Evolutionary conservation across 2,113 vertebrate species (phyloP).

Genomic region (Platysternon megacephalum): DNA sequence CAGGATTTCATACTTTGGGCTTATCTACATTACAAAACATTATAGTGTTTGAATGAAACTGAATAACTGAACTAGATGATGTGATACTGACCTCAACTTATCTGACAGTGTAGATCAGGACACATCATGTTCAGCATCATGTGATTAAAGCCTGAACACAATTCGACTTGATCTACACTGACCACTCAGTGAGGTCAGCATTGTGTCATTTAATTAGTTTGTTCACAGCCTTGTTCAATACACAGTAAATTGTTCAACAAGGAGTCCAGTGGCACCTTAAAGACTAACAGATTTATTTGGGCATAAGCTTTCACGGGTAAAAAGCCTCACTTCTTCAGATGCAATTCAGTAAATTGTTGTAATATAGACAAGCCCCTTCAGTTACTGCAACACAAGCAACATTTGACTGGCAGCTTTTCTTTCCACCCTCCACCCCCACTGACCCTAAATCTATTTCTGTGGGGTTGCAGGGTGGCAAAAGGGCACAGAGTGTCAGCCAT

Average conservation of each 20-base stretch:
- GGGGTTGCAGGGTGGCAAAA: background rate
- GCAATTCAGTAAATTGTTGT: background rate
- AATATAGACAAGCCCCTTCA: background rate
- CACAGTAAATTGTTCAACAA: background rate
- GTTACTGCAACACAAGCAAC: background rate
- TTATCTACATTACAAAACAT: background rate
- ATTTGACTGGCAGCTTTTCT: background rate
- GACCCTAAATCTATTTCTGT: background rate
- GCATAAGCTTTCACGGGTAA: too few relatives aligned
- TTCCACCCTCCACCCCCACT: background rate
- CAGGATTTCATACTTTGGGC: background rate
- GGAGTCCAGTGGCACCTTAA: too few relatives aligned
- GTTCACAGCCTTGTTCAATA: background rate
- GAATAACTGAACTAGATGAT: background rate
- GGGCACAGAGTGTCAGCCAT: background rate
- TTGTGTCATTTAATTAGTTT: background rate
- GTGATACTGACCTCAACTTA: background rate
- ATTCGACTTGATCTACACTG: background rate
- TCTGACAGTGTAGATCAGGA: background rate
- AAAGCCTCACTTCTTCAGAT: too few relatives aligned
- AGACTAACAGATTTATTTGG: too few relatives aligned
- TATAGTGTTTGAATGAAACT: background rate
- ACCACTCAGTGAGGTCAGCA: fast-evolving
- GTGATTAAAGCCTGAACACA: background rate
- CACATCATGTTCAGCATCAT: fast-evolving